Evolutionary conservation across 2,888 invertebrate species (phyloP), one percentile per base, ranked within the genome.

Genomic region (Coecobrya sp.): DNA sequence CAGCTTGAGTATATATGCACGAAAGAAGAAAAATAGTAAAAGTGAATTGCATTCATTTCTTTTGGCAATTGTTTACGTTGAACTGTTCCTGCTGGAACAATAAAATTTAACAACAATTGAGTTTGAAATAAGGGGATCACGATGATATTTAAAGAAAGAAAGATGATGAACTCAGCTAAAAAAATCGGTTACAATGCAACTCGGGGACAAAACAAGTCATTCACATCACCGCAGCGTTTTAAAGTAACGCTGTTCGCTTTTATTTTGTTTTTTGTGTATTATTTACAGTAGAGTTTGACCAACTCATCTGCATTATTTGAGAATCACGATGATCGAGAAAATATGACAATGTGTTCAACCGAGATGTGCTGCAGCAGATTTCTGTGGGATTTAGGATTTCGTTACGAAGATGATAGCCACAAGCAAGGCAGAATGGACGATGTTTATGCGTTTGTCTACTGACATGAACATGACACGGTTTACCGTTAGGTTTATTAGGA

Each of bases 391-490:
- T 49, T 62, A 62, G 59, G 62, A 62, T 62, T 49, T 55, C 49
- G 49, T 25, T 19, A 22, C 13, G 59, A 45, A 7, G 0, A 52
- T 79, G 79, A 79, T 52, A 13, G 55, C 81, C 81, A 81, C 25
- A 52, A 81, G 81, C 52, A 52, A 30, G 27, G 25, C 49, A 52
- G 16, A 8, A 55, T 16, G 59, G 11, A 55, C 25, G n/a, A n/a
- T n/a, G n/a, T n/a, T 55, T 30, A 8, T 62, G n/a, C 22, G 82
- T 62, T 82, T 59, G 82, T 82, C 82, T 82, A 82, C 82, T 82
- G 42, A 62, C 82, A 82, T 82, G 59, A 62, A 62, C 82, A 82
- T 82, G 59, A 62, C 82, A 82, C 62, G 59, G 82, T 82, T 82
- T 82, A 82, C 82, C 59, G 82, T 82, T 42, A 82, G 59, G 42